Evolutionary conservation across 1,140 invertebrate genomes (phyloP), one percentile per base, ranked within the genome.

Genomic region (Drosophila ogumai): DNA sequence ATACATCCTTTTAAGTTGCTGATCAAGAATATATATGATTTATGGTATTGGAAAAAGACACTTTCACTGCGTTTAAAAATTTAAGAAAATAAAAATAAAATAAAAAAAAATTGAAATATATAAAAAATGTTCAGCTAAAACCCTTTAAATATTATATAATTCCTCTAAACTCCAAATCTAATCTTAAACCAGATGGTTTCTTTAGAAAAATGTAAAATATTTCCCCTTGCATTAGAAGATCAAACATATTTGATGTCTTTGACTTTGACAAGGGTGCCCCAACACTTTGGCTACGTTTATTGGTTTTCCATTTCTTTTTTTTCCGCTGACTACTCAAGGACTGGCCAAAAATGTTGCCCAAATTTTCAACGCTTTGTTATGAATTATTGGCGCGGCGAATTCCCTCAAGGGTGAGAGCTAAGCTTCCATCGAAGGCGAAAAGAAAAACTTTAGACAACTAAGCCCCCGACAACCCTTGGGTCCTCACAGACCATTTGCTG

Each of bases 241-340:
- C 66, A 73, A 73, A 73, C 44, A 73, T 49, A 59, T 73, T 73
- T 72, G 72, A 76, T 66, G 63, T 49, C 36, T 46, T 54, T 74
- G 80, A 88, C 84, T 84, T 88, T 88, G 85, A 88, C 65, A 74
- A 90, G 86, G 85, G 85, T 90, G 79, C 49, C 38, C 40, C 34
- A 58, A 68, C 44, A 49, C 44, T 75, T 64, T 17, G 41, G 57
- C 55, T 54, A 46, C 64, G 79, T 84, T 90, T 88, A 88, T 88
- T 88, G 84, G 46, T 77, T 84, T 86, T 79, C 54, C 49, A 38
- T 49, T 52, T 60, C 3, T 10, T 22, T 22, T n/a, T 38, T 34
- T 54, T 61, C 54, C 22, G 28, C 52, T 56, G 55, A 55, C 55
- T 22, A 34, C 54, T 43, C 22, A 61, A 72, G 32, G 44, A 66